These are phyloP conservation scores for Aratinga solstitialis DNA, from an alignment of 2,797 vertebrate genomes.

Conservation along the genomic window DNA sequence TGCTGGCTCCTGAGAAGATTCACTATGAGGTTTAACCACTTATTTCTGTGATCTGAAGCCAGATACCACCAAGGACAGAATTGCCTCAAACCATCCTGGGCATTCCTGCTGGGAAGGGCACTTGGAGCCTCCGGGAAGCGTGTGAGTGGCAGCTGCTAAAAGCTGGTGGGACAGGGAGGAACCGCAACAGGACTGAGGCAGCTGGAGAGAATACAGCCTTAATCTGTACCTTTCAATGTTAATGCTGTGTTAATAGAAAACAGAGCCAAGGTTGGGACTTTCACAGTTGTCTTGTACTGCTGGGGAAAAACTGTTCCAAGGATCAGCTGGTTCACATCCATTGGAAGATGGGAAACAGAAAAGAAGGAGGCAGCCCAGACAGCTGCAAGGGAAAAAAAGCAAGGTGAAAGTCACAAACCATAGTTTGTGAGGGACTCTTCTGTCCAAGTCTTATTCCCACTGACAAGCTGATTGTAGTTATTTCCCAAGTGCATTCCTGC, in stretches of 20 bases:
- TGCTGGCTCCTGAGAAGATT: background rate
- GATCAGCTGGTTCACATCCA: background rate
- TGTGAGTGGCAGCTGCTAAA: rapidly evolving
- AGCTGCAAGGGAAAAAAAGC: background rate
- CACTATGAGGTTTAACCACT: background rate
- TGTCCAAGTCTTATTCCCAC: background rate
- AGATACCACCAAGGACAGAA: rapidly evolving
- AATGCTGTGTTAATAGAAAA: background rate
- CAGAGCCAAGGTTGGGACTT: background rate
- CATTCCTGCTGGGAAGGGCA: background rate
- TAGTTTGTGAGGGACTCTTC: background rate
- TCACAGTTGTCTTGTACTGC: background rate
- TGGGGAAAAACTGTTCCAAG: background rate
- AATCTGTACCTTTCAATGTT: background rate
- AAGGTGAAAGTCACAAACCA: background rate
- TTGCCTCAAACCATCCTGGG: background rate
- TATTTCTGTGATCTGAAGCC: background rate
- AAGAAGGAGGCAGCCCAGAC: background rate
- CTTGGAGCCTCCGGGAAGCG: rapidly evolving
- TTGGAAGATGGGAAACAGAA: background rate
- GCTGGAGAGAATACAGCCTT: background rate
- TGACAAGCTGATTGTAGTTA: background rate
- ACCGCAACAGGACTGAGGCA: background rate
- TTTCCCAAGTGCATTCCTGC: background rate
- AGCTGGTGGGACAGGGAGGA: background rate